Evolutionary conservation across 2,113 vertebrate genomes (phyloP).

Genomic region (Pycnonotus jocosus): DNA sequence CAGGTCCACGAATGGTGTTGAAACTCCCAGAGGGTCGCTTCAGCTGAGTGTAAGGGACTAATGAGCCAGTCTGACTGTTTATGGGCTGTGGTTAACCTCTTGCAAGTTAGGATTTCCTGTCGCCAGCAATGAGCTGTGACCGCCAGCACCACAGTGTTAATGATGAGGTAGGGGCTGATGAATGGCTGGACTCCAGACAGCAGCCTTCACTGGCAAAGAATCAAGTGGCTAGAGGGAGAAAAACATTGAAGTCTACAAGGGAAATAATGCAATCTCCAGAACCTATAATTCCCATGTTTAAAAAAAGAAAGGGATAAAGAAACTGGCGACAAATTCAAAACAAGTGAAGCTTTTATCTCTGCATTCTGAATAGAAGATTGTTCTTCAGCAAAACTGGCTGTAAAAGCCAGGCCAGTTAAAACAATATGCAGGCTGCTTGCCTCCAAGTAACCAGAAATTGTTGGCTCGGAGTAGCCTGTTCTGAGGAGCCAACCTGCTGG

Average conservation of each 20-base stretch:
- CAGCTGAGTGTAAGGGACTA: conserved; percentile 36
- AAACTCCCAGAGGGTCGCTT: conserved; percentile 41
- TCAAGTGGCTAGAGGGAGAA: conserved; percentile 53
- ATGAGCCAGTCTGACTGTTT: conserved; percentile 55
- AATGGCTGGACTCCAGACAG: conserved; percentile 67
- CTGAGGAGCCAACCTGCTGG: conserved; percentile 74
- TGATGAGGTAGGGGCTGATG: conserved; percentile 54
- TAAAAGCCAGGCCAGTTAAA: conserved; percentile 74
- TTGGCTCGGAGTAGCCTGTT: conserved; percentile 67
- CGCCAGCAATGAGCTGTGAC: conserved; percentile 63
- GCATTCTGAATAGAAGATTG: conserved; percentile 70
- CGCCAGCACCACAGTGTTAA: conserved; percentile 58
- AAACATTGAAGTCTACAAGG: conserved; percentile 66
- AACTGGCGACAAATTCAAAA: conserved; percentile 63
- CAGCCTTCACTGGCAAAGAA: conserved; percentile 62
- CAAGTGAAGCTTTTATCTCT: conserved; percentile 72
- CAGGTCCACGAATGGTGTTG: not conserved
- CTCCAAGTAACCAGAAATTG: conserved; percentile 73
- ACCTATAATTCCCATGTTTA: conserved; percentile 73
- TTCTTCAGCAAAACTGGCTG: conserved; percentile 71
- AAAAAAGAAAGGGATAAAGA: conserved; percentile 62
- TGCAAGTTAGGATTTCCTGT: conserved; percentile 67
- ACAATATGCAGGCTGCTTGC: conserved; percentile 68
- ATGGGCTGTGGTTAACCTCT: conserved; percentile 63
- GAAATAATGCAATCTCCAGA: conserved; percentile 70